Percentiles rank a stretch among this genome's conserved stretches.
Evolutionary conservation across 2,113 vertebrate genomes (phyloP).

Genomic region (Stercorarius parasiticus): DNA sequence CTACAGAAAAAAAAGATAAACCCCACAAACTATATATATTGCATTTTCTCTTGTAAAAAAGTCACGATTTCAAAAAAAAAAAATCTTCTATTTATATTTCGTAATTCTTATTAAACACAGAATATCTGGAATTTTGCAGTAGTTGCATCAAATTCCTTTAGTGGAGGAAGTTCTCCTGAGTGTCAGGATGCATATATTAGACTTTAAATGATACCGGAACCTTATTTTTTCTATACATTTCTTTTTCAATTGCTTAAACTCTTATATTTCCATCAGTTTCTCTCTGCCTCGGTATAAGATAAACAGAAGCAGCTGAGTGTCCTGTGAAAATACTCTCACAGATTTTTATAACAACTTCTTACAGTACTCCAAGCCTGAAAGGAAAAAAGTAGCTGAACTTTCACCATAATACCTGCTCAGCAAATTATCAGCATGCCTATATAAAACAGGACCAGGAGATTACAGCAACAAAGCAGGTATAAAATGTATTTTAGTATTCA

Average conservation of each 20-base stretch:
- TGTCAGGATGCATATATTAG: background rate
- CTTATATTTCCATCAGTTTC: background rate
- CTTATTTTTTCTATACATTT: background rate
- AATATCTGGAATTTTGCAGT: background rate
- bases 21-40: background rate
- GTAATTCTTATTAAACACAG: background rate
- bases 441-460: background rate
- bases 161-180: background rate
- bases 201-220: background rate
- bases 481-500: background rate
- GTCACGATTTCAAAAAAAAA: background rate
- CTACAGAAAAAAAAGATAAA: background rate
- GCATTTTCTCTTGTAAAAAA: background rate
- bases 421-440: background rate
- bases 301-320: background rate
- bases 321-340: background rate
- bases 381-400: background rate
- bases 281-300: background rate
- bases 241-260: background rate
- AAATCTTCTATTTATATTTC: background rate
- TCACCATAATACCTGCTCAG: background rate
- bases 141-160: background rate
- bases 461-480: background rate
- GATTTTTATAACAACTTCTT: background rate
- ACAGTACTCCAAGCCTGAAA: background rate